Evolutionary conservation across 2,888 invertebrate genomes (phyloP).

Genomic region (Caenorhabditis becei): DNA sequence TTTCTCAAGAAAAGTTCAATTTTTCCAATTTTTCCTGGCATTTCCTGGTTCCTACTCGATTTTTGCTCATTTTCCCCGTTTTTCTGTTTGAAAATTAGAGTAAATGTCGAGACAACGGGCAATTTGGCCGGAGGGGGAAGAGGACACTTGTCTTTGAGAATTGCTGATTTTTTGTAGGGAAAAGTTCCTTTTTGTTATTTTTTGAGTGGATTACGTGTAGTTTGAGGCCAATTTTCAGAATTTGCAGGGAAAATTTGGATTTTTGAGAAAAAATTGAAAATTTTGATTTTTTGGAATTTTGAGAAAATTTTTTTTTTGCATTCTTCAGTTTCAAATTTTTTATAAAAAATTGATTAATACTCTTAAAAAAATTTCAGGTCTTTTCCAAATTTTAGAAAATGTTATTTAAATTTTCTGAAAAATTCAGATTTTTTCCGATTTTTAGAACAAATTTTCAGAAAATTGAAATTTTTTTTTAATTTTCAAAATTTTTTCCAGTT

Average conservation of each 20-base stretch:
- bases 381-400: background rate
- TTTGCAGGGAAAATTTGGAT: no score
- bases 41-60: no score
- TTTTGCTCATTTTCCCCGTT: no score
- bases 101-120: no score
- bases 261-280: no score
- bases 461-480: slow-evolving; percentile 7
- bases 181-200: slow-evolving; percentile 3
- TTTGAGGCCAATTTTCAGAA: no score
- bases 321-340: background rate
- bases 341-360: background rate
- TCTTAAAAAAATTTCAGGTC: background rate
- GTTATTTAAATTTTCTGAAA: background rate
- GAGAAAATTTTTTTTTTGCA: background rate
- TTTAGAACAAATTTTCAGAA: background rate
- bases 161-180: background rate
- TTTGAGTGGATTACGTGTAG: background rate
- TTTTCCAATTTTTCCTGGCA: no score
- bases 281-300: background rate
- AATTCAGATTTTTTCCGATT: background rate
- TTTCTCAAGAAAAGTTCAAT: no score
- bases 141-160: background rate
- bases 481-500: background rate
- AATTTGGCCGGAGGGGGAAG: no score
- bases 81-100: no score